Evolutionary conservation across 2,888 invertebrate species (phyloP), one percentile per base, ranked within the genome.

Genomic region (Leptothorax acervorum): DNA sequence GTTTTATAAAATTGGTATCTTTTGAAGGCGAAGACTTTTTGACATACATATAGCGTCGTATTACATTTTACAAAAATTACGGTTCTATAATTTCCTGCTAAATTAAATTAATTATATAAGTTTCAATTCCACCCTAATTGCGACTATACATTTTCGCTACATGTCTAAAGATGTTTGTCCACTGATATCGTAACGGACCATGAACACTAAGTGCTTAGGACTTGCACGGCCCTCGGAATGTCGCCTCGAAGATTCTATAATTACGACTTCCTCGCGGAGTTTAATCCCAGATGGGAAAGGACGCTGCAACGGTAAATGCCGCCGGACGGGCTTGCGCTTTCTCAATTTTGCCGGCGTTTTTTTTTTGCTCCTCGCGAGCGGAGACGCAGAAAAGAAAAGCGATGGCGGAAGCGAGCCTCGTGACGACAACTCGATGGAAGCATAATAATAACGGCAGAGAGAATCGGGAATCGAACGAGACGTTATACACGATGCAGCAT

Each of bases 231-330:
- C 71, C 65, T 55, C 23, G 65, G 70, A 78, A 84, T 79, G 88
- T 87, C 31, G 53, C 75, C 81, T 79, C 53, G 45, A 84, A 88
- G 85, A 85, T 89, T 85, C 84, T 53, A 28, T 74, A 85, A 79
- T 88, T 85, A 88, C 84, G 84, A 85, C 65, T 85, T 83, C 70
- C 82, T 65, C 23, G 45, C 18, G 62, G 53, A 85, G 82, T 82
- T 88, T 86, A 85, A 88, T 87, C 85, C 76, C 74, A 71, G 75
- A 87, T 83, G 89, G 53, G 79, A 82, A 76, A 83, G 66, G 65
- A 85, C 82, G 70, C 42, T 68, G 75, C 83, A 62, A 86, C 79
- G 75, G 76, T 85, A 86, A 85, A 85, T 84, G 81, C 65, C 31
- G 51, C n/a, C 35, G 48, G 55, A 68, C 68, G 65, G 53, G 71